These are phyloP conservation scores for Catagonus wagneri DNA, from an alignment of 2,113 vertebrate genomes.

Conservation along the genomic window DNA sequence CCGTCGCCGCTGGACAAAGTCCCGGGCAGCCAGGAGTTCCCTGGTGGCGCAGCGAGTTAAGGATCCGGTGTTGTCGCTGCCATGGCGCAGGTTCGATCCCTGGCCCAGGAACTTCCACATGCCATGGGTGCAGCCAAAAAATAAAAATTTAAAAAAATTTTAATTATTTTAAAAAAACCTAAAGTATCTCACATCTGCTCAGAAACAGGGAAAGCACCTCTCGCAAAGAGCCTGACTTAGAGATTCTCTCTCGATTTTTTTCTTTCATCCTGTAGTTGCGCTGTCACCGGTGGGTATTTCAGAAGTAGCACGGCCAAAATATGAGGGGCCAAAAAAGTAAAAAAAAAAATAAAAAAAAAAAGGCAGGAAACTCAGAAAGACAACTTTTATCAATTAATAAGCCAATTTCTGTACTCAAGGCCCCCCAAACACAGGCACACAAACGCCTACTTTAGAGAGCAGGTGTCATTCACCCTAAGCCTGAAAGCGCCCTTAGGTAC, in stretches of 20 bases:
- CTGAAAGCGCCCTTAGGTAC: neutral
- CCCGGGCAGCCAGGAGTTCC: no score
- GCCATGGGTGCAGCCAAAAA: no score
- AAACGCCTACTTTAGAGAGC: neutral
- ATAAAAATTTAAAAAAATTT: no score
- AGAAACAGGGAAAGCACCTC: neutral
- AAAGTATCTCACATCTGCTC: neutral
- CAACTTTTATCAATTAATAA: rapidly evolving
- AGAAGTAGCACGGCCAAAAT: neutral
- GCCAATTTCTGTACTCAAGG: rapidly evolving
- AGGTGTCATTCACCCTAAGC: neutral
- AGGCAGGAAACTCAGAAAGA: neutral
- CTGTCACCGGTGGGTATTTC: rapidly evolving
- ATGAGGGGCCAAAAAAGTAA: neutral
- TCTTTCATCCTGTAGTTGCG: neutral
- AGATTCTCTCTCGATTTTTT: neutral
- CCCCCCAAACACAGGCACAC: rapidly evolving
- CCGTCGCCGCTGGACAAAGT: rapidly evolving
- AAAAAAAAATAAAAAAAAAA: neutral
- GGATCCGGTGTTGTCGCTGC: no score
- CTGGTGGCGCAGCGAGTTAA: no score
- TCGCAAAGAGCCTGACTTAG: rapidly evolving
- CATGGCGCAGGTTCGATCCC: no score
- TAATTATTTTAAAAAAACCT: no score
- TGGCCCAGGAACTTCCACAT: no score